Evolutionary conservation across 2,888 invertebrate genomes (phyloP).

Genomic region (Drosophila cognata): DNA sequence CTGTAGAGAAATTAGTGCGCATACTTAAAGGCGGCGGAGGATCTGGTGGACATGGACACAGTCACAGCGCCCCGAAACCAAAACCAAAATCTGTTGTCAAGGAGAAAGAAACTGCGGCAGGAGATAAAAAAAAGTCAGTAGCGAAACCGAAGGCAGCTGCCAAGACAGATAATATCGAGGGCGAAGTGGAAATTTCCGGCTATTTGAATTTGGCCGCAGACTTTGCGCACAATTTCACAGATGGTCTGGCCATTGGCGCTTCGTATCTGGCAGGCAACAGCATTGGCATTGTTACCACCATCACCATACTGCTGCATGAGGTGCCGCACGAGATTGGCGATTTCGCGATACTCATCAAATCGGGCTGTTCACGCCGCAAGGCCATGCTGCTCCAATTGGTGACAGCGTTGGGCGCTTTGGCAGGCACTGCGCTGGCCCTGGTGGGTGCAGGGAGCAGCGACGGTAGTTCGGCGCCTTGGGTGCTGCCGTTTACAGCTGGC

Average conservation of each 20-base stretch:
- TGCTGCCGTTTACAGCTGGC: constrained; percentile 98
- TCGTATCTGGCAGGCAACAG: constrained; percentile 96
- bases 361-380: constrained; percentile 96
- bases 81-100: constrained; percentile 54
- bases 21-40: constrained; percentile 93
- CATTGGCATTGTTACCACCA: constrained; percentile 95
- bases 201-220: constrained; percentile 99
- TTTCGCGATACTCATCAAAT: constrained; percentile 99
- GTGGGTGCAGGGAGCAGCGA: constrained; percentile 89
- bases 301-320: constrained; percentile 98
- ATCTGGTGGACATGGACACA: constrained; percentile 87
- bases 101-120: constrained; percentile 53
- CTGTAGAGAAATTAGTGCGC: constrained; percentile 96
- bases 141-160: constrained; percentile 84
- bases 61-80: constrained; percentile 68
- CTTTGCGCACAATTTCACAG: constrained; percentile 99
- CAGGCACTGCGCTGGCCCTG: constrained; percentile 96
- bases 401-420: constrained; percentile 97
- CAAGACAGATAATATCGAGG: constrained; percentile 82
- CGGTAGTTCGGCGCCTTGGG: constrained; percentile 90
- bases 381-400: constrained; percentile 97
- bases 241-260: constrained; percentile 99
- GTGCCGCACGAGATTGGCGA: constrained; percentile 99
- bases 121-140: constrained; percentile 65
- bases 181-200: constrained; percentile 91